Conservation (phyloP, 2,888 invertebrate genomes). For the Ferrisia virgata region DNA sequence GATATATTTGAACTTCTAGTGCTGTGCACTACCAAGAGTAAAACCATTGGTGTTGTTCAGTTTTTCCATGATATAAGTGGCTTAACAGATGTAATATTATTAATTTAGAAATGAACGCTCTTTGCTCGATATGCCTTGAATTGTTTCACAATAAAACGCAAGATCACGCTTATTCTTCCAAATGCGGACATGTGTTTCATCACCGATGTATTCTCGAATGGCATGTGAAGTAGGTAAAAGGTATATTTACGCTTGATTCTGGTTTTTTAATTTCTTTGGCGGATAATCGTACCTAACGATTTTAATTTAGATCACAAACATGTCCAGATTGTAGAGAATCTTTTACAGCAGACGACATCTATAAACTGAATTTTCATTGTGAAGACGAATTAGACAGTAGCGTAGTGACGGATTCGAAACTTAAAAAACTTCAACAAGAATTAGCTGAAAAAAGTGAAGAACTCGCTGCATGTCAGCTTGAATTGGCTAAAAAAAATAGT, state of each 20-base stretch:
- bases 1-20: no score
- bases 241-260: not conserved
- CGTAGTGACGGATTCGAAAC: not conserved
- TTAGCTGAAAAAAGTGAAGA: not conserved
- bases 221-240: not conserved
- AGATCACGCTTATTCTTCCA: not conserved
- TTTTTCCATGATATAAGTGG: not conserved
- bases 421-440: not conserved
- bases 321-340: not conserved
- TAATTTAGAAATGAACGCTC: not conserved
- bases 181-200: not conserved
- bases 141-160: not conserved
- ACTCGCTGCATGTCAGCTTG: not conserved
- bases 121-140: not conserved
- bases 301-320: not conserved
- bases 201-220: not conserved
- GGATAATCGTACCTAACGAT: no score
- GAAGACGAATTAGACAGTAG: not conserved
- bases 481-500: not conserved
- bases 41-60: not conserved
- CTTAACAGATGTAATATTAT: no score
- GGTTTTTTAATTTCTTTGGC: not conserved
- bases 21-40: not conserved
- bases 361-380: not conserved
- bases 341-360: not conserved